phyloP scores from a whole-genome alignment of 1,140 invertebrate genomes.

The Papilio glaucus region DNA sequence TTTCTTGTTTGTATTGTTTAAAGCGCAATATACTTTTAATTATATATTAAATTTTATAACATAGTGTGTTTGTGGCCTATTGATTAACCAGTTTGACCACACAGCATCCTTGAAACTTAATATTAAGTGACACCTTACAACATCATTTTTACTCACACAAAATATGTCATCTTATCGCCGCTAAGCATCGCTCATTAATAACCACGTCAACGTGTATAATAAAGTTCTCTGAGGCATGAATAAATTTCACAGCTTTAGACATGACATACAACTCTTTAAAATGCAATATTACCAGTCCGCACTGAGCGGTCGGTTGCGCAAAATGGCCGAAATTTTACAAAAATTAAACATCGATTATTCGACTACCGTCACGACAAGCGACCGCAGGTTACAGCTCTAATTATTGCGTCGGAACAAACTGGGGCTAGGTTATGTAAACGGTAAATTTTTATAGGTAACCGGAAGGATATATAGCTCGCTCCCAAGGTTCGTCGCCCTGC shows the following conservation, averaged over 20 bases:
- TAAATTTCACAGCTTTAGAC: constrained; percentile 47
- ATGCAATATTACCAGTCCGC: constrained; percentile 45
- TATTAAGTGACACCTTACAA: constrained; percentile 67
- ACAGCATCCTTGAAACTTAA: constrained; percentile 66
- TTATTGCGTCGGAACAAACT: constrained; percentile 60
- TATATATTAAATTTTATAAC: neutral
- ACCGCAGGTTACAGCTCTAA: constrained; percentile 60
- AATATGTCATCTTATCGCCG: constrained; percentile 59
- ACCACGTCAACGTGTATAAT: constrained; percentile 55
- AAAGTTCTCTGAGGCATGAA: constrained; percentile 43
- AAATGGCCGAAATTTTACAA: constrained; percentile 63
- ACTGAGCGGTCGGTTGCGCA: constrained; percentile 54
- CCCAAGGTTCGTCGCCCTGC: constrained; percentile 60
- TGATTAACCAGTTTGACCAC: constrained; percentile 63
- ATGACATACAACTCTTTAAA: constrained; percentile 23
- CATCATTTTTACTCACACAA: constrained; percentile 64
- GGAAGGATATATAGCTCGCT: constrained; percentile 49
- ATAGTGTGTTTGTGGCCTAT: constrained; percentile 30
- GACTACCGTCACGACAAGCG: constrained; percentile 54
- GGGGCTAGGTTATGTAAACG: constrained; percentile 60
- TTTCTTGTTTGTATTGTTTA: neutral
- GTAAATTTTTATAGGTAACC: constrained; percentile 45
- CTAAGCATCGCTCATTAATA: constrained; percentile 58
- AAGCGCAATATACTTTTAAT: neutral
- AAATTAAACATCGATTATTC: constrained; percentile 62